Percentiles rank a stretch among this genome's conserved stretches.
Evolutionary conservation across 2,797 vertebrate species (phyloP).

Genomic region (Amblyopsis hoosieri): DNA sequence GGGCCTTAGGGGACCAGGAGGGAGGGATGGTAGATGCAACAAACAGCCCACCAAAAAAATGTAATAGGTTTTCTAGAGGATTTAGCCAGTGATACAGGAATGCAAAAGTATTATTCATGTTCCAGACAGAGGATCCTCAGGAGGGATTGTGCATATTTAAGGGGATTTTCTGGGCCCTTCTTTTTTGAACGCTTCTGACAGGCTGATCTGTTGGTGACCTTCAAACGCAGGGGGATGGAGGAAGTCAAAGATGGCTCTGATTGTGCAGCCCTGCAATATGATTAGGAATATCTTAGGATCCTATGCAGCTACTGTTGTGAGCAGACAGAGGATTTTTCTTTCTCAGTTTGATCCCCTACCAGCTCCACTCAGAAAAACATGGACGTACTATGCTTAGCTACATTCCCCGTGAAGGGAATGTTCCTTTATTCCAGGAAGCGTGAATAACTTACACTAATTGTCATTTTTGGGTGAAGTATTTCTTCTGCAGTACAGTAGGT

Average conservation of each 20-base stretch:
- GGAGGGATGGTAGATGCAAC: constrained; percentile 44
- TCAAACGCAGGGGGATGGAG: constrained; percentile 49
- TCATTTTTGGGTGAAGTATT: too few species aligned
- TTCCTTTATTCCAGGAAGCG: too few species aligned
- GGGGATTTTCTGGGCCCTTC: constrained; percentile 53
- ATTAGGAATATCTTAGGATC: neutral
- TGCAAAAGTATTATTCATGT: constrained; percentile 51
- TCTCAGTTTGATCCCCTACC: too few species aligned
- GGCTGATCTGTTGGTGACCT: constrained; percentile 74
- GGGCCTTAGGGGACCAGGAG: constrained; percentile 54
- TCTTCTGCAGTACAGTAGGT: neutral
- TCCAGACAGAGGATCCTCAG: constrained; percentile 54
- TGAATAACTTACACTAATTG: too few species aligned
- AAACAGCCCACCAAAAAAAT: constrained; percentile 61
- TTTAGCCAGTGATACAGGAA: constrained; percentile 56
- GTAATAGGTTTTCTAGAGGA: constrained; percentile 62
- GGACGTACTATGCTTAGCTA: too few species aligned
- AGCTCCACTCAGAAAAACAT: too few species aligned
- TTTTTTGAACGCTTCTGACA: constrained; percentile 55
- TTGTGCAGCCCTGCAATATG: constrained; percentile 11
- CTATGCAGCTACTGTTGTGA: too few species aligned
- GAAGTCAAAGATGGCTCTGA: constrained; percentile 55
- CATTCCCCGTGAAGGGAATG: too few species aligned
- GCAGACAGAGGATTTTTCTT: too few species aligned
- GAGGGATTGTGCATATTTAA: constrained; percentile 72